Percentiles rank a stretch among this genome's conserved stretches.
phyloP scores from a whole-genome alignment of 2,888 invertebrate genomes.

The Psylliodes chrysocephalus region DNA sequence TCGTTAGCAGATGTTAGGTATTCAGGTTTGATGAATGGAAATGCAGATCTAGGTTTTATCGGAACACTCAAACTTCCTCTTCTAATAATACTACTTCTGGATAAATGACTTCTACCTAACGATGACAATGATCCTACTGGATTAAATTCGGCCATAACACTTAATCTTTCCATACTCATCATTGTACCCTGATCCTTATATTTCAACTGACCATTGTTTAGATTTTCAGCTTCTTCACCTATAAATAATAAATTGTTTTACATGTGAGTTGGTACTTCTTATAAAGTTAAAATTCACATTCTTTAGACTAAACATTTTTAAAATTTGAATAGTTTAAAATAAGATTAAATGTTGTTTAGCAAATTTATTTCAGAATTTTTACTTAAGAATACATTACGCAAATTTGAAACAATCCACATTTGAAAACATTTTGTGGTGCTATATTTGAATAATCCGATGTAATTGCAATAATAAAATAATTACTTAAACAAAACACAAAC shows the following conservation, averaged over 20 bases:
- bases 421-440: too few species aligned
- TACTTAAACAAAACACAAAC: too few species aligned
- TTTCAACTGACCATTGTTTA: slow-evolving; percentile 70
- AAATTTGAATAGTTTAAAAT: too few species aligned
- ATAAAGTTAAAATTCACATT: too few species aligned
- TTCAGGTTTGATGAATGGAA: slow-evolving; percentile 72
- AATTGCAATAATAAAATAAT: too few species aligned
- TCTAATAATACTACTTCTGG: slow-evolving; percentile 51
- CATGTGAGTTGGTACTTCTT: too few species aligned
- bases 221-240: slow-evolving; percentile 70
- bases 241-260: slow-evolving; percentile 27
- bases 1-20: slow-evolving; percentile 77
- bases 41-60: slow-evolving; percentile 62
- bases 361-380: too few species aligned
- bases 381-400: too few species aligned
- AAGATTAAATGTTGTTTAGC: too few species aligned
- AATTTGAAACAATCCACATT: too few species aligned
- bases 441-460: too few species aligned
- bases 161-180: slow-evolving; percentile 77
- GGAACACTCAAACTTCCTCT: slow-evolving; percentile 70
- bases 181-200: slow-evolving; percentile 77
- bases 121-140: slow-evolving; percentile 81
- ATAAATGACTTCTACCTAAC: slow-evolving; percentile 66
- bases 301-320: too few species aligned
- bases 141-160: slow-evolving; percentile 80